Conservation (phyloP, 2,113 vertebrate species). For the Dryoscopus gambensis region DNA sequence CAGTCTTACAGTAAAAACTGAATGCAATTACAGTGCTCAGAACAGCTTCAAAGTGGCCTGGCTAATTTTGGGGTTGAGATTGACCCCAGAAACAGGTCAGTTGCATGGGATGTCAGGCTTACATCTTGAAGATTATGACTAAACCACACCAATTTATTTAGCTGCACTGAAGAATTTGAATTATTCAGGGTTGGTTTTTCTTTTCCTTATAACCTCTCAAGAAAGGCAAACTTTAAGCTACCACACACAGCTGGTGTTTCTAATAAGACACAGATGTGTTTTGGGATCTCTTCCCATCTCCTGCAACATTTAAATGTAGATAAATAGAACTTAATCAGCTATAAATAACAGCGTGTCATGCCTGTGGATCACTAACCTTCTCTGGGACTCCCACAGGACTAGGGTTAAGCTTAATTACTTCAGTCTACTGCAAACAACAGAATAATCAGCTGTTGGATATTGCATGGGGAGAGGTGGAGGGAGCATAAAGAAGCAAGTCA, state of each 20-base stretch:
- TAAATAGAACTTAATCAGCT: constrained; percentile 74
- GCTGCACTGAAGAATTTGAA: constrained; percentile 6
- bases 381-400: constrained; percentile 59
- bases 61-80: background rate
- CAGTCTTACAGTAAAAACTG: background rate
- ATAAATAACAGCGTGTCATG: constrained; percentile 68
- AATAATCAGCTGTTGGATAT: constrained; percentile 39
- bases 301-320: constrained; percentile 70
- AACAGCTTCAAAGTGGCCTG: background rate
- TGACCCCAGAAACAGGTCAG: background rate
- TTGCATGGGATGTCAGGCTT: background rate
- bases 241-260: constrained; percentile 66
- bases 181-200: background rate
- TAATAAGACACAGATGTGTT: constrained; percentile 71
- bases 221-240: constrained; percentile 36
- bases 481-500: background rate
- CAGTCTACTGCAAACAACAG: constrained; percentile 61
- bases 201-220: background rate
- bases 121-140: background rate
- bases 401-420: constrained; percentile 70
- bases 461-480: background rate
- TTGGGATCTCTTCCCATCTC: constrained; percentile 66
- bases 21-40: background rate
- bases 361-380: constrained; percentile 69
- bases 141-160: constrained; percentile 15